Evolutionary conservation across 2,888 invertebrate genomes (phyloP), one percentile per base, ranked within the genome.

Genomic region (Cactoblastis cactorum): DNA sequence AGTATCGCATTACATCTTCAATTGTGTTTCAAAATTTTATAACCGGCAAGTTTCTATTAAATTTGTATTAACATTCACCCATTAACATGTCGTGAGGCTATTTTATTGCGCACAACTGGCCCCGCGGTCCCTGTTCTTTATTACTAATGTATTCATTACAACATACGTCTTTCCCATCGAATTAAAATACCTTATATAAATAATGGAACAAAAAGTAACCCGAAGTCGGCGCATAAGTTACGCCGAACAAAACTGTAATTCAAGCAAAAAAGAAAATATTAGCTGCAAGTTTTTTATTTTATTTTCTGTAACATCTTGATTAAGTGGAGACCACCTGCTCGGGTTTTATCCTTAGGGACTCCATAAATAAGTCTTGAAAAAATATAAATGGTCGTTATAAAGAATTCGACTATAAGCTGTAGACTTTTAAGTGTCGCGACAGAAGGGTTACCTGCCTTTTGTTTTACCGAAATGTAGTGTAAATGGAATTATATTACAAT

Each of bases 311-410:
- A 89, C 88, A 77, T 88, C 89, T 89, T 89, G 88, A 89, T 89
- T 89, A 89, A 89, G 84, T 84, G 74, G 73, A 79, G 89, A 88
- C 89, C 89, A 89, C 89, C 89, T 89, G 88, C 88, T 70, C 58
- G 79, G 69, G 71, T 57, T 68, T 61, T 72, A 66, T 78, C 70
- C 77, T 80, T 78, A 65, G 77, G 78, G 74, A 77, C 69, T 69
- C 74, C 62, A 86, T 87, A 87, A 88, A 88, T 83, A 84, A 78
- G 74, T 65, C 74, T 65, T 63, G 69, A 74, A 77, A 83, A 79
- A 83, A 85, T 78, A 80, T 75, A 82, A 85, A 87, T 83, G 82
- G 77, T 39, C 64, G 45, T 60, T 74, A 79, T 85, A 85, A 86
- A 88, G 74, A 78, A 82, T 72, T 80, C 72, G 71, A 77, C 77